These are phyloP conservation scores for Caloenas nicobarica DNA, from an alignment of 2,113 vertebrate species.

Conservation along the genomic window DNA sequence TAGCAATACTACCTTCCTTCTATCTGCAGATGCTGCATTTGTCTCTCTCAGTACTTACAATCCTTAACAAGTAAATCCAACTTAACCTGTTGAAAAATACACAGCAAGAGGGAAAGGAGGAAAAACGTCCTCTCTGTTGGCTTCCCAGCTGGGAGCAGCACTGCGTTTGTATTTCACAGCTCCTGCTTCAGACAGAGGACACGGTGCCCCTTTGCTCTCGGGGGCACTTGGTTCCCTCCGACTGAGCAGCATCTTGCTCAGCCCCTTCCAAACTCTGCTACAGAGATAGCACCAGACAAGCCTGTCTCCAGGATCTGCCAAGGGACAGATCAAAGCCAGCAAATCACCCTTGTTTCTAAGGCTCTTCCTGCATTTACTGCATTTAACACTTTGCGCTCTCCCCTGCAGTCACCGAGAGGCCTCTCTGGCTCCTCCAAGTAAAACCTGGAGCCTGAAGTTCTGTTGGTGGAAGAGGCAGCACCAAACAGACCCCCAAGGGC, in stretches of 20 bases:
- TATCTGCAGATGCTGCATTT: background rate
- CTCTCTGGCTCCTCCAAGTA: background rate
- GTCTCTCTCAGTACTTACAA: background rate
- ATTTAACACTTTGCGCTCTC: background rate
- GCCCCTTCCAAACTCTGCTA: background rate
- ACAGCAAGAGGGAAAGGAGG: background rate
- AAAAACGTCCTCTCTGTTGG: background rate
- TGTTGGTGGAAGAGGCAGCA: background rate
- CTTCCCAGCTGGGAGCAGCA: background rate
- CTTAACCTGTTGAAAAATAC: background rate
- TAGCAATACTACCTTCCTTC: background rate
- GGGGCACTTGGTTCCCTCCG: background rate
- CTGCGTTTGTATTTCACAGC: background rate
- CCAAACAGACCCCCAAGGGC: background rate
- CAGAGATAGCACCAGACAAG: slow-evolving; percentile 29
- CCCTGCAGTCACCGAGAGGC: background rate
- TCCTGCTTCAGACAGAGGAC: background rate
- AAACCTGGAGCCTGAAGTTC: background rate
- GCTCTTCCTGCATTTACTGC: slow-evolving; percentile 10
- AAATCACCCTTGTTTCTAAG: background rate
- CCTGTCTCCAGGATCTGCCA: slow-evolving; percentile 5
- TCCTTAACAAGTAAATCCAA: background rate
- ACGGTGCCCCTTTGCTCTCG: background rate
- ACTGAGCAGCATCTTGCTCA: background rate
- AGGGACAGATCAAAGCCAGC: slow-evolving; percentile 55